Percentiles rank a stretch among this genome's conserved stretches.
Evolutionary conservation across 2,888 invertebrate species (phyloP).

Genomic region (Eledona agricola): DNA sequence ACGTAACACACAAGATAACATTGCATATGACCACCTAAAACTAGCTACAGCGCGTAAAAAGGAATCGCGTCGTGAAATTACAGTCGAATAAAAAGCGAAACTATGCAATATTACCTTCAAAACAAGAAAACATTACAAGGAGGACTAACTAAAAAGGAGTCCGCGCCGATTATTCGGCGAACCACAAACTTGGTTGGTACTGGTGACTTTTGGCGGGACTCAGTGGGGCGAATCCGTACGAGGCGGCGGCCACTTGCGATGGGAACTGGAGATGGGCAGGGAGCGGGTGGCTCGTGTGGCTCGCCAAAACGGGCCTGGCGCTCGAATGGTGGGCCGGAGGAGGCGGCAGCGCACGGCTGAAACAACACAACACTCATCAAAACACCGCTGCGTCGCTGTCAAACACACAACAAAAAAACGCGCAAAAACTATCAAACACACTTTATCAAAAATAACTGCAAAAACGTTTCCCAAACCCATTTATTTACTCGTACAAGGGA

Average conservation of each 20-base stretch:
- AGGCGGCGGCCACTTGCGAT: conserved; percentile 67
- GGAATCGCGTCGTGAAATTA: conserved; percentile 16
- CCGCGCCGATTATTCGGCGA: conserved; percentile 69
- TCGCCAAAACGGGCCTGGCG: conserved; percentile 72
- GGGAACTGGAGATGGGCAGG: conserved; percentile 85
- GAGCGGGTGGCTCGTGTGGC: conserved; percentile 78
- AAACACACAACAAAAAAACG: conserved; percentile 19
- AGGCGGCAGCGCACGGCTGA: conserved; percentile 72
- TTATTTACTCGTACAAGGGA: no score
- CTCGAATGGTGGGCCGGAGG: conserved; percentile 87
- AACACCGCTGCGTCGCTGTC: conserved; percentile 8
- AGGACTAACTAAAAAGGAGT: conserved; percentile 23
- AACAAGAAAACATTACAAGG: conserved; percentile 11
- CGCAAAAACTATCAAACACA: conserved; percentile 31
- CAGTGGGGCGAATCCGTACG: conserved; percentile 74
- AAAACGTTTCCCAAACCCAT: no score
- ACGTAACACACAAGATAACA: conserved; percentile 26
- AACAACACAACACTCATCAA: conserved; percentile 39
- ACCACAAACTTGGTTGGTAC: conserved; percentile 77
- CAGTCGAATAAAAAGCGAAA: conserved; percentile 11
- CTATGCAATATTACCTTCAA: conserved; percentile 33
- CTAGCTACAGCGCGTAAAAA: conserved; percentile 9
- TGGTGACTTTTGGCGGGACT: conserved; percentile 77
- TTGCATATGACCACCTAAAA: conserved; percentile 20
- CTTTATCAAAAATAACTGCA: no score